Evolutionary conservation across 2,113 vertebrate species (phyloP), one percentile per base, ranked within the genome.

Genomic region (Cynoglossus semilaevis): DNA sequence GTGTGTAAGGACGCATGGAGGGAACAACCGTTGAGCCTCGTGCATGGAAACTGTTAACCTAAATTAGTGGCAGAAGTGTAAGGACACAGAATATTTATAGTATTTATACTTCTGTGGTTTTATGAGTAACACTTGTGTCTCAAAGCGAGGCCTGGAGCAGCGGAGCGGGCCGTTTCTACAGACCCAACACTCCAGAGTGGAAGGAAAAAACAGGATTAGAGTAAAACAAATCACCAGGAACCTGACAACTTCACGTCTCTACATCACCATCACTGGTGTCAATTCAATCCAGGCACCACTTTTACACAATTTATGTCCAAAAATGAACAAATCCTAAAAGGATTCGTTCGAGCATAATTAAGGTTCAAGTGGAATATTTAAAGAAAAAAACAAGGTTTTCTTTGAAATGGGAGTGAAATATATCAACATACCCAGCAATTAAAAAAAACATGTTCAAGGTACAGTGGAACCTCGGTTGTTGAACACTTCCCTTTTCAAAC

Each of bases 41-140:
- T n/a, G 43, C 67, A 61, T 73, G 75, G 65, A 77, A 78, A 77
- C 61, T 63, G 76, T 82, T 76, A 75, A 63, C 60, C 58, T 58
- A 72, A 79, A 74, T 76, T 66, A 76, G 57, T 29, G 56, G 54
- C 48, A 69, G 53, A 53, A 71, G 51, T 58, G 42, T 63, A 62
- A 38, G 48, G 60, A 71, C 73, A 67, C 51, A 65, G 49, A 63
- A 49, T 50, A 60, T 76, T 79, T 79, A 68, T 52, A 49, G 22
- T 29, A 29, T 29, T 29, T 29, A 29, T 29, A 2, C 22, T 29
- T 35, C 45, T 38, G 51, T 36, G 58, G 52, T 64, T 63, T 62
- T 47, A 38, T 58, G 22, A 58, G 43, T 38, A 40, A 51, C 17
- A 48, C 51, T 44, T 42, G 34, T 58, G 60, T 64, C 55, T 59